Evolutionary conservation across 2,888 invertebrate genomes (phyloP).

Genomic region (Podotricha telesiphe): DNA sequence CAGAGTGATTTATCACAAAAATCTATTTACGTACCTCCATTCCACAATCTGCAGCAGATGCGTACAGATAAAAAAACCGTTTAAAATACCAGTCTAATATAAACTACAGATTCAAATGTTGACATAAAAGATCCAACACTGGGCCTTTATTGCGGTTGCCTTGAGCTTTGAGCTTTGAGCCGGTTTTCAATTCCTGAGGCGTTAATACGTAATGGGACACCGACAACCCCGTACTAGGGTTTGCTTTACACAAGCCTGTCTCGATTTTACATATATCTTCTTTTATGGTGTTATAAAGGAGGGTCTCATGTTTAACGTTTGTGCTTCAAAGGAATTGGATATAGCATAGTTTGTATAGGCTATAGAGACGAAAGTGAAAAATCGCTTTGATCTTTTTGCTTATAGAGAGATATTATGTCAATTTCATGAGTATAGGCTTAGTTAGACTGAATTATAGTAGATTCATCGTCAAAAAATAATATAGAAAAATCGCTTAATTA

Average conservation of each 20-base stretch:
- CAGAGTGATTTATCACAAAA: background rate
- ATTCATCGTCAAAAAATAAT: too few relatives aligned
- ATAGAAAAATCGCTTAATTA: too few relatives aligned
- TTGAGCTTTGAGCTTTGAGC: constrained; percentile 28
- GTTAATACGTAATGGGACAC: constrained; percentile 43
- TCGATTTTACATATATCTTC: constrained; percentile 27
- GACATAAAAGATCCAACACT: constrained; percentile 29
- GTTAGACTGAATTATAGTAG: too few relatives aligned
- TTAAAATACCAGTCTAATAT: constrained; percentile 20
- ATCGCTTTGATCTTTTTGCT: constrained; percentile 5
- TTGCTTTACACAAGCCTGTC: constrained; percentile 26
- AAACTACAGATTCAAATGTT: constrained; percentile 23
- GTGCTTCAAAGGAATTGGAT: constrained; percentile 19
- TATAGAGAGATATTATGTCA: background rate
- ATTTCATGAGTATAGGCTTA: too few relatives aligned
- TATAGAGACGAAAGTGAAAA: background rate
- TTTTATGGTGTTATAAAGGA: constrained; percentile 13
- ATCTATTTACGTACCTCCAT: background rate
- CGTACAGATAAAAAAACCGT: constrained; percentile 2
- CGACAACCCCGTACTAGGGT: constrained; percentile 25
- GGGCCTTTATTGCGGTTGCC: constrained; percentile 28
- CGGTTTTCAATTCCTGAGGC: constrained; percentile 40
- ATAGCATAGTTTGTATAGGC: constrained; percentile 3
- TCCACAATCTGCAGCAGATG: background rate
- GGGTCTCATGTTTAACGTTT: constrained; percentile 19